Evolutionary conservation across 2,113 vertebrate species (phyloP), one percentile per base, ranked within the genome.

Genomic region (Paralichthys olivaceus): DNA sequence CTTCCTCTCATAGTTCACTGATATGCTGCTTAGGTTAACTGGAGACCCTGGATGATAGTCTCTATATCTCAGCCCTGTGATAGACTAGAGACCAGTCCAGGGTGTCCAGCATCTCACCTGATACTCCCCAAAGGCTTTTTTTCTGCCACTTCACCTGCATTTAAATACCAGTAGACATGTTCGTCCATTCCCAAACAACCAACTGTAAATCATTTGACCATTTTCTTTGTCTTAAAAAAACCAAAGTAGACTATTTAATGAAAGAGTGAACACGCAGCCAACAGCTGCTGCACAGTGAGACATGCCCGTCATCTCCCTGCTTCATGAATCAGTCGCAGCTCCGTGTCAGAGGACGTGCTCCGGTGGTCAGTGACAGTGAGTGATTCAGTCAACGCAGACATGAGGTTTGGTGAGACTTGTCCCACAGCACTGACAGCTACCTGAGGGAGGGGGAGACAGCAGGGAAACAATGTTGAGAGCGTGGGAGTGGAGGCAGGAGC

Each of bases 381-480:
- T 5, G 62, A 68, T n/a, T 62, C 23, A 53, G 32, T 37, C 19
- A 37, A 13, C 29, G 54, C 8, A 12, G 70, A 71, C 45, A 47
- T 1, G 54, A 26, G 54, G 29, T 49, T 43, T 22, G 28, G 37
- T 54, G 75, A 20, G 60, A 25, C n/a, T 7, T 43, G 47, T 9
- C 81, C 63, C 7, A 6, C 7, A 1, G 49, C 19, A 81, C 32
- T 37, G 86, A 77, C 74, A 65, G 65, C 89, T 89, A 94, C 94
- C 70, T 64, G 68, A 55, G 4, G 0, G 80, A 61, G 80, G 77
- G 91, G 94, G 94, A 43, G 93, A 66, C 84, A 80, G 77, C 65
- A 43, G 64, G 69, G 81, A 82, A 95, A 97, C 95, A 96, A 96
- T 96, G 92, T 80, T 86, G 94, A 91, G 95, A 95, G 95, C 94